Conservation (phyloP, 2,113 vertebrate species). For the Natator depressus region DNA sequence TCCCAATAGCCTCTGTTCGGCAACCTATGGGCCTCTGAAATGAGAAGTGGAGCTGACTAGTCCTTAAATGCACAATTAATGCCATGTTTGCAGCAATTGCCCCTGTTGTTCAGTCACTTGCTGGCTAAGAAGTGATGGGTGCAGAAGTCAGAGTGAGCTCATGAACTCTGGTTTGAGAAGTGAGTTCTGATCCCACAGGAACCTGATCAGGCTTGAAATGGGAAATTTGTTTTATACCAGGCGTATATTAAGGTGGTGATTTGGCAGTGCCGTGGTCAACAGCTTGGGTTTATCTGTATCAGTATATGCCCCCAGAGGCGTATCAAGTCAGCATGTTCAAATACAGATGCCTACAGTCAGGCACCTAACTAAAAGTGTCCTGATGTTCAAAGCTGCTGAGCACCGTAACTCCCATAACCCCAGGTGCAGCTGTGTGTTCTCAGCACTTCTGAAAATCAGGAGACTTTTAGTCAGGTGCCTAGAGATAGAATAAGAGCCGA, state of each 20-base stretch:
- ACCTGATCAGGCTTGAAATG: neutral
- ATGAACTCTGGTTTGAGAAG: neutral
- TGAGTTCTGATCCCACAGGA: neutral
- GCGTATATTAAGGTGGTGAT: neutral
- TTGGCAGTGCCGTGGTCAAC: neutral
- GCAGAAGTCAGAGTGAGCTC: neutral
- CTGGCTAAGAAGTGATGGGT: rapidly evolving
- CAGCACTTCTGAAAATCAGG: neutral
- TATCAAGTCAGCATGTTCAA: neutral
- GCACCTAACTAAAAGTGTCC: neutral
- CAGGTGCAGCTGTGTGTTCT: neutral
- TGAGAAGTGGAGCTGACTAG: neutral
- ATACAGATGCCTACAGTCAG: neutral
- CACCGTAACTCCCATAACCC: neutral
- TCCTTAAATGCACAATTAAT: neutral
- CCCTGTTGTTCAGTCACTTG: neutral
- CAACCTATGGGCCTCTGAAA: neutral
- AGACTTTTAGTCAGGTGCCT: neutral
- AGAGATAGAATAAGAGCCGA: neutral
- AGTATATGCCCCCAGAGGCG: neutral
- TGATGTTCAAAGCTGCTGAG: neutral
- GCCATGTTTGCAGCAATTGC: neutral
- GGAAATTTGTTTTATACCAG: neutral
- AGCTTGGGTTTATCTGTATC: neutral
- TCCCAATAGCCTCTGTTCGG: neutral